These are phyloP conservation scores for Oedothorax gibbosus DNA, from an alignment of 1,140 invertebrate species.

Conservation along the genomic window DNA sequence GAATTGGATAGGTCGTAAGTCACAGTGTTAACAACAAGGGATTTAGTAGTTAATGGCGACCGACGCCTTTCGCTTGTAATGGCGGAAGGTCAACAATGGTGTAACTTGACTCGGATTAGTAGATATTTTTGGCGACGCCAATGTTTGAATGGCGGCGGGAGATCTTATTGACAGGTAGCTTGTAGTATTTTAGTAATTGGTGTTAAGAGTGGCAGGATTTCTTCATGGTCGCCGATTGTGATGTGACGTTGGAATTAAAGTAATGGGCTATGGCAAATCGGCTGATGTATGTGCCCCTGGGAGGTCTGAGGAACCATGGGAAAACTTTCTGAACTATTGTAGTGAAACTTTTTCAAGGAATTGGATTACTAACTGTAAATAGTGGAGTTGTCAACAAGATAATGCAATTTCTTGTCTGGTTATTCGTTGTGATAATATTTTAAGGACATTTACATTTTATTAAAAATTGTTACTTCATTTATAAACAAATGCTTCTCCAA, in stretches of 20 bases:
- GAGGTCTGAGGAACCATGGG: background rate
- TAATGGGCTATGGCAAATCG: background rate
- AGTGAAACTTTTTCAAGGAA: background rate
- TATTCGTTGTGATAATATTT: too few species aligned
- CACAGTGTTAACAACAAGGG: background rate
- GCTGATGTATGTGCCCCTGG: background rate
- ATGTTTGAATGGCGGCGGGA: background rate
- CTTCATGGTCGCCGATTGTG: background rate
- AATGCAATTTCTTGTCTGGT: too few species aligned
- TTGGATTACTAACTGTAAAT: background rate
- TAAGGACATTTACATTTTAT: too few species aligned
- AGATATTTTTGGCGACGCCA: too few species aligned
- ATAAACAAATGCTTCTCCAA: too few species aligned
- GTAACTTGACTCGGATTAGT: too few species aligned
- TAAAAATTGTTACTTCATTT: too few species aligned
- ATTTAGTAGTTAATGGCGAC: too few species aligned
- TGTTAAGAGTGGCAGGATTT: background rate
- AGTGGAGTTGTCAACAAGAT: background rate
- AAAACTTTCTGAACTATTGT: background rate
- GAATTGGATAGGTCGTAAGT: constrained; percentile 6
- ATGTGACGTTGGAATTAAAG: background rate
- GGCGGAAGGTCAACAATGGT: too few species aligned
- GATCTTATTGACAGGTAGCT: constrained; percentile 17
- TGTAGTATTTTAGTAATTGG: constrained; percentile 10
- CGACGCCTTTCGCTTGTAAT: too few species aligned